Conservation (phyloP, 2,113 vertebrate species). For the Gambusia holbrooki region DNA sequence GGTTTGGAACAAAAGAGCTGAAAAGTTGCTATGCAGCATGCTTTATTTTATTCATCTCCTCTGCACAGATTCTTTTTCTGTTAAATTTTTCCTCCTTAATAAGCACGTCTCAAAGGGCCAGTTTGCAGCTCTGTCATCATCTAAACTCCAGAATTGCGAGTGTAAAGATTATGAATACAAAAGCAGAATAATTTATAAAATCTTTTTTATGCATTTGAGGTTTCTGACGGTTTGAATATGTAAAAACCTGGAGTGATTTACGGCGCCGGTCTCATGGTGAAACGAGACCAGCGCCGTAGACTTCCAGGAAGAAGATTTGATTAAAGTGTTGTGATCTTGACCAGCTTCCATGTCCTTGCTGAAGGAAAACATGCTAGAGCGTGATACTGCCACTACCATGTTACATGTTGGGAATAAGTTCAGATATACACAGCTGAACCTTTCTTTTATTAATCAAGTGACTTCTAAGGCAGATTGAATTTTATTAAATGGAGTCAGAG, state of each 20-base stretch:
- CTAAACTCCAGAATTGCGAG: background rate
- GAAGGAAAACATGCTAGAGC: no score
- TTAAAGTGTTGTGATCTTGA: no score
- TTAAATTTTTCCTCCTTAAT: background rate
- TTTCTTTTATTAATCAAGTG: no score
- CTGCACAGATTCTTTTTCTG: background rate
- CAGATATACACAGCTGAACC: no score
- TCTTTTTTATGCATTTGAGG: background rate
- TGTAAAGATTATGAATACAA: background rate
- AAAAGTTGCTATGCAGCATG: slow-evolving; percentile 36
- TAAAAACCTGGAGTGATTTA: background rate
- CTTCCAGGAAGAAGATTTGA: background rate
- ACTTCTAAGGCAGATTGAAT: no score
- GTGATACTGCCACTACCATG: no score
- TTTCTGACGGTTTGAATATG: background rate
- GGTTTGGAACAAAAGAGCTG: slow-evolving; percentile 55
- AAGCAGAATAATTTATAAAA: background rate
- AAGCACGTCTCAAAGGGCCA: background rate
- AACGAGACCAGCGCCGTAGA: background rate
- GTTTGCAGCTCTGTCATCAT: background rate
- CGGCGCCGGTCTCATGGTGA: background rate
- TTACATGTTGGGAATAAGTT: no score
- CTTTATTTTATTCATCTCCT: slow-evolving; percentile 26
- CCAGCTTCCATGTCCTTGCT: no score
- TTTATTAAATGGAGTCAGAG: no score